A percentile compares a stretch with the other conserved stretches of the same genome.
phyloP scores from a whole-genome alignment of 2,797 vertebrate genomes.

The Orestias chungarensis region DNA sequence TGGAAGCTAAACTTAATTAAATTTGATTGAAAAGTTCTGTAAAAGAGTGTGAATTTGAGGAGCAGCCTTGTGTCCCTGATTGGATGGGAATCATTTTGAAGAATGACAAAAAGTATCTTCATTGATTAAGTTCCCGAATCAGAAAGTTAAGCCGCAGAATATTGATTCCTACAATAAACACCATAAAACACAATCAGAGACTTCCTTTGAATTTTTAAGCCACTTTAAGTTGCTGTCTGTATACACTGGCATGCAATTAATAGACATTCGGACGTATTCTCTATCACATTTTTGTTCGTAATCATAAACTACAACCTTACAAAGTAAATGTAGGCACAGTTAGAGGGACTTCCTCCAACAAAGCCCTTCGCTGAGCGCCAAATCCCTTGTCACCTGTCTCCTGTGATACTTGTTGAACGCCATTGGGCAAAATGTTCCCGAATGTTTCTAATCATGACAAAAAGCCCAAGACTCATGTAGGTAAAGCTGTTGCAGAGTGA shows the following conservation, averaged over 20 bases:
- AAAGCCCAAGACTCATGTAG: conserved; percentile 61
- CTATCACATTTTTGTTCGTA: conserved; percentile 9
- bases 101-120: conserved; percentile 9
- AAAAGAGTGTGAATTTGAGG: conserved; percentile 31
- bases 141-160: background rate
- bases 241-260: conserved; percentile 25
- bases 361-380: conserved; percentile 40
- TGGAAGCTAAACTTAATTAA: conserved; percentile 21
- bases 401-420: conserved; percentile 60
- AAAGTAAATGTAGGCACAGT: conserved; percentile 19
- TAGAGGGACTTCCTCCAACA: conserved; percentile 17
- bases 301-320: conserved; percentile 24
- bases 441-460: conserved; percentile 73
- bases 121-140: background rate
- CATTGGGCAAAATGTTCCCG: conserved; percentile 65
- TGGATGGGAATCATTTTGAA: conserved; percentile 15
- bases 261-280: conserved; percentile 24
- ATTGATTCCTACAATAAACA: background rate
- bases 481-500: conserved; percentile 60
- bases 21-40: conserved; percentile 11
- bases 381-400: conserved; percentile 55
- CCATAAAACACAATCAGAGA: background rate
- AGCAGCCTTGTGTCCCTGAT: conserved; percentile 24
- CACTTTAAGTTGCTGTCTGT: too few species aligned
- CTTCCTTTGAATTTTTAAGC: background rate